Evolutionary conservation across 92 coral and sea anemone species (phyloP).

Genomic region (Zoanthus solanderi): DNA sequence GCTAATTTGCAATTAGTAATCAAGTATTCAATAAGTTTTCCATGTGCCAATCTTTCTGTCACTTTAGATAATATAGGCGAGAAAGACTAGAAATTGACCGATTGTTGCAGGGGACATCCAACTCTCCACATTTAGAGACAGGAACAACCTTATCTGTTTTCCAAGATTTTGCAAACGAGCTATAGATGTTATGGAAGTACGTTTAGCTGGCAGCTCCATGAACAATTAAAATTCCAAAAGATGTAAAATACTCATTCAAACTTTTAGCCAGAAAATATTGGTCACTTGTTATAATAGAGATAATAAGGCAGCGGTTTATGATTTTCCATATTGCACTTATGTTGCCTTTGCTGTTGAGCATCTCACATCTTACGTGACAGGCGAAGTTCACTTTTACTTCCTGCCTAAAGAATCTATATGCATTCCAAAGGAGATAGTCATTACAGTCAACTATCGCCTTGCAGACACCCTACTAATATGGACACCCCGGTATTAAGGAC

Average conservation of each 20-base stretch:
- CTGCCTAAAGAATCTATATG: slow-evolving; percentile 63
- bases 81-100: slow-evolving; percentile 43
- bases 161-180: background rate
- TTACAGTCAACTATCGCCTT: background rate
- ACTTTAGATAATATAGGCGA: slow-evolving; percentile 53
- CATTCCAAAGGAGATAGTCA: slow-evolving; percentile 65
- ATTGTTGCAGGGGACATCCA: slow-evolving; percentile 30
- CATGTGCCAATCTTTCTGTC: slow-evolving; percentile 55
- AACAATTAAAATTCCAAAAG: too few species aligned
- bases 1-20: slow-evolving; percentile 38
- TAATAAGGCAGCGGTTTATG: too few species aligned
- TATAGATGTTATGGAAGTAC: too few species aligned
- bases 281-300: too few species aligned
- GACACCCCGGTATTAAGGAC: too few species aligned
- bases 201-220: too few species aligned
- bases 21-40: slow-evolving; percentile 49
- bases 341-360: slow-evolving; percentile 36
- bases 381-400: slow-evolving; percentile 62
- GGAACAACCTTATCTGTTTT: slow-evolving; percentile 33
- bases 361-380: slow-evolving; percentile 25
- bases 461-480: too few species aligned
- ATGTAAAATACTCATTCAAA: too few species aligned
- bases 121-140: slow-evolving; percentile 19
- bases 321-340: background rate
- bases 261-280: too few species aligned